Evolutionary conservation across 2,113 vertebrate species (phyloP).

Genomic region (Gymnogyps californianus): DNA sequence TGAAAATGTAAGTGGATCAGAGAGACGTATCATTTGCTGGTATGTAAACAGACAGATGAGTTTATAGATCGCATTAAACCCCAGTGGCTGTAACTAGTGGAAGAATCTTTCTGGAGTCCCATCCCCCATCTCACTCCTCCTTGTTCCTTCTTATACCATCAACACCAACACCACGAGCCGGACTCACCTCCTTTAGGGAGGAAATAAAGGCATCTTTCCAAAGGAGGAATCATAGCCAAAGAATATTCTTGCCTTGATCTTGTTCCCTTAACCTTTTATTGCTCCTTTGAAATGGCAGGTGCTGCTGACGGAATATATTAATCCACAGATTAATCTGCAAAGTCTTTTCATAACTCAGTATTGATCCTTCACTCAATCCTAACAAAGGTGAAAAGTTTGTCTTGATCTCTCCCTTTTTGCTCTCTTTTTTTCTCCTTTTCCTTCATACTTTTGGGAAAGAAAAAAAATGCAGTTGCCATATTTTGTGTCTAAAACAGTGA

Average conservation of each 20-base stretch:
- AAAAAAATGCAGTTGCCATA: background rate
- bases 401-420: background rate
- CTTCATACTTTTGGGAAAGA: background rate
- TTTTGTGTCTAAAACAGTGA: background rate
- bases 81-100: constrained; percentile 72
- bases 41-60: constrained; percentile 88
- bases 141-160: background rate
- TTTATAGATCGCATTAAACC: constrained; percentile 86
- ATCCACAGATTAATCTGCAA: constrained; percentile 9
- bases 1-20: constrained; percentile 80
- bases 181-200: constrained; percentile 2
- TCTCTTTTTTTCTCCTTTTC: background rate
- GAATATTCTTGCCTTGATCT: background rate
- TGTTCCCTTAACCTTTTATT: background rate
- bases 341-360: background rate
- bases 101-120: constrained; percentile 55
- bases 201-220: constrained; percentile 11
- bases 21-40: constrained; percentile 81
- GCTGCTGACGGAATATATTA: background rate
- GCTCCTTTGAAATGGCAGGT: background rate
- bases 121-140: constrained; percentile 34
- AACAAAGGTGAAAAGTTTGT: background rate
- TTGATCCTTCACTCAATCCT: background rate
- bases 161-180: background rate
- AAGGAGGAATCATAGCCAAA: background rate